Evolutionary conservation across 2,797 vertebrate species (phyloP), one percentile per base, ranked within the genome.

Genomic region (Parauchenoglanis ngamensis): DNA sequence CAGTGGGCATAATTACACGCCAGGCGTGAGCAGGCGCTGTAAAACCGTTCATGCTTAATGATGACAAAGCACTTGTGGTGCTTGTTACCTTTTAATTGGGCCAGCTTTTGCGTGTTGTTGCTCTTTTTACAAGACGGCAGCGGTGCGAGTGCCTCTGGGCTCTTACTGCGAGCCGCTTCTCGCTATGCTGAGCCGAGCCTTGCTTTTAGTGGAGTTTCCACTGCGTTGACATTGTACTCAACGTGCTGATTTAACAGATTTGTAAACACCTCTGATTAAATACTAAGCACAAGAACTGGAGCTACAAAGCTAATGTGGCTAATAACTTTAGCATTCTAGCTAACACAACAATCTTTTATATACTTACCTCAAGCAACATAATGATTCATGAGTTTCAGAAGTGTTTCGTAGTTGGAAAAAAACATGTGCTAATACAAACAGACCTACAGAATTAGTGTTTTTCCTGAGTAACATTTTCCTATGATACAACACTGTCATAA

Each of bases 1-100:
- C 93, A 92, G 90, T 86, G 86, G 23, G 88, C 89, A 93, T 95
- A 94, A 95, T 95, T 94, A 94, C 93, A 86, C 92, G 77, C 90
- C 77, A 91, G 91, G 92, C 88, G 89, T 89, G 89, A 92, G 91
- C 46, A 88, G 88, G 87, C 67, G 90, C 90, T 90, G 85, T 94
- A 92, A 94, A 94, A 91, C 90, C 85, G 92, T 88, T 93, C 91
- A 90, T 76, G 81, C 92, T 92, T 88, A 75, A 75, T 89, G 91
- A 92, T 93, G 93, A 94, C 93, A 93, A 94, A 93, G 92, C 90
- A 89, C 67, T 86, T 59, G 82, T 87, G 77, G 91, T 40, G 86
- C 88, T 89, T 89, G 73, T 86, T 91, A 68, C 91, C 88, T 77
- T 90, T 92, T 92, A 90, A 90, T 88, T 87, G 83, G 85, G 84